Base-by-base conservation (phyloP, 2,113 vertebrate species). In the Sprattus sprattus region DNA sequence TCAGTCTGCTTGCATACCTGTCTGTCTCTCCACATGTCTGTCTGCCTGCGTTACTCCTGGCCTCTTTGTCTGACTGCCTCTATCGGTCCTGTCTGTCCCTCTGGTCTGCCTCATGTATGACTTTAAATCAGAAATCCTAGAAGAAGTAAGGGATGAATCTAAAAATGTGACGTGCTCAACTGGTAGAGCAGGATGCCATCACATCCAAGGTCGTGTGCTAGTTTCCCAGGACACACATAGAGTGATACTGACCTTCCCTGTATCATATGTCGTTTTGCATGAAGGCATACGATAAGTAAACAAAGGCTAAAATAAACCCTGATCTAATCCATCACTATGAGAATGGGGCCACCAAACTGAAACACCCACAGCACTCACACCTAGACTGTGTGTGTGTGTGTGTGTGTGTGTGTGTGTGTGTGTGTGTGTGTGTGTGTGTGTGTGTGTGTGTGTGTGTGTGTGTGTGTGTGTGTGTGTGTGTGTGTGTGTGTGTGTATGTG, bases 401-500 rank as follows among this genome's bases (percentile, higher is more conserved):
- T 28, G 64, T 28, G 64, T 13, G 20, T 67, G 60, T 67, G 60
- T 28, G 25, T 67, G 60, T 28, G 8, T 32, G 64, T 0, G 64
- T 71, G 64, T 32, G 25, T 32, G n/a, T 64, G 60, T 64, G 60
- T 64, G 60, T 64, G 18, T 64, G 60, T 64, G 60, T 64, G 20
- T 64, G 60, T 64, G 60, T 64, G 60, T 64, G 60, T 64, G 60
- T 64, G 60, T 64, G 60, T 64, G 60, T 64, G 60, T 64, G 60
- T 64, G 60, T 64, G 60, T 64, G 60, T 64, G 18, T 64, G 60
- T 22, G 60, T 64, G 20, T 22, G 60, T 64, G 60, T 64, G 60
- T 64, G 16, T 20, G 57, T 64, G 57, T 64, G 57, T 64, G 18
- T 64, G 57, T 64, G 57, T 64, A 0, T 64, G 57, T 64, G 57